phyloP scores from a whole-genome alignment of 2,888 invertebrate species.

The Cerastoderma edule region DNA sequence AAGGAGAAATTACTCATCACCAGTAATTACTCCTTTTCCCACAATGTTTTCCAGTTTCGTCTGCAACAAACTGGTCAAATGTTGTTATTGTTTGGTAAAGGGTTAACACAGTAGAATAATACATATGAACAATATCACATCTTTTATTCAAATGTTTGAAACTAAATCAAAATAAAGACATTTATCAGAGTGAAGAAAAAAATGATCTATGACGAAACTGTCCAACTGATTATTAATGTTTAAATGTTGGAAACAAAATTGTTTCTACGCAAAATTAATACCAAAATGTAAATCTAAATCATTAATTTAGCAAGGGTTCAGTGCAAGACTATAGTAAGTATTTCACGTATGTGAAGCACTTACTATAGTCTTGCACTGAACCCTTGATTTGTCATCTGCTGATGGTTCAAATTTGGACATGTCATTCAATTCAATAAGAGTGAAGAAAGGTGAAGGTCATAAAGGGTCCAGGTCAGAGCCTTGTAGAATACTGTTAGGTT shows the following conservation, averaged over 20 bases:
- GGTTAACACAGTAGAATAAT: no score
- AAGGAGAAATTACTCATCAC: conserved; percentile 62
- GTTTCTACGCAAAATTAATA: no score
- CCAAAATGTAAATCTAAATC: no score
- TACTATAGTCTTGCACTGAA: neutral
- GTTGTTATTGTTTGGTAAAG: no score
- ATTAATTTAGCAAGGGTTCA: neutral
- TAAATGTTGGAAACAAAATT: no score
- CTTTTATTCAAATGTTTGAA: neutral
- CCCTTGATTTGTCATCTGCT: neutral
- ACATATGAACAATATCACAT: neutral
- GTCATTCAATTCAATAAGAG: neutral
- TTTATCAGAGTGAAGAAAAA: neutral
- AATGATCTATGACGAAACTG: no score
- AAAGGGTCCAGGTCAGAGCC: neutral
- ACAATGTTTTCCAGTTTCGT: neutral
- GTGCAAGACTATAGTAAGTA: neutral
- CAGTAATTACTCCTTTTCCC: conserved; percentile 5
- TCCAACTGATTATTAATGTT: neutral
- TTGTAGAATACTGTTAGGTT: neutral
- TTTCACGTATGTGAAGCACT: neutral
- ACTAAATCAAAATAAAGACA: neutral
- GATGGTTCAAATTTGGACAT: neutral
- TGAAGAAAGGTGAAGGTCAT: neutral
- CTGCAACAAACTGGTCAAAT: neutral